Evolutionary conservation across 37 sponge, comb jelly and placozoan species (phyloP).

Genomic region (Mnemiopsis leidyi): DNA sequence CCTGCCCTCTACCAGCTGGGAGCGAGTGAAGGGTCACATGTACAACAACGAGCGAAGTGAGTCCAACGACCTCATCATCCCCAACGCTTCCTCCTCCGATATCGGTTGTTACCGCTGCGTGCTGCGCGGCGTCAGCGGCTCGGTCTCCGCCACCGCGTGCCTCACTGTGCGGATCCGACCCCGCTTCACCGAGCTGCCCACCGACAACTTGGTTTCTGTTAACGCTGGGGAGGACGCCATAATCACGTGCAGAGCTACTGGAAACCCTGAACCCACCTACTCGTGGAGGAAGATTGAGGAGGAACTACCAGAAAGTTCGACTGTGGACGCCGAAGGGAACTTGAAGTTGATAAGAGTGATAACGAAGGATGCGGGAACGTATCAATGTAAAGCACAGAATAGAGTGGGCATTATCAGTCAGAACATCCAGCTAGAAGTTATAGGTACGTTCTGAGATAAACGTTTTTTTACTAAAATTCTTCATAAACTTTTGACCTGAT

Average conservation of each 20-base stretch:
- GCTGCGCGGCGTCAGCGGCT: neutral
- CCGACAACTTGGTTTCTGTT: neutral
- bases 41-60: neutral
- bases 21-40: neutral
- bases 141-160: neutral
- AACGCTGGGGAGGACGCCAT: neutral
- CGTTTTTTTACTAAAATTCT: too few relatives aligned
- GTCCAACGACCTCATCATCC: neutral
- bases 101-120: neutral
- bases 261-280: neutral
- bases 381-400: neutral
- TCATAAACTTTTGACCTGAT: too few relatives aligned
- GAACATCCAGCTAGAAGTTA: neutral
- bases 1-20: neutral
- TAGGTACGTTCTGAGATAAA: neutral
- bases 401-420: neutral
- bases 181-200: neutral
- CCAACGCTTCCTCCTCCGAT: neutral
- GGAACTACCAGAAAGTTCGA: neutral
- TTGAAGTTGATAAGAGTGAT: conserved; percentile 2
- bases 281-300: neutral
- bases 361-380: neutral
- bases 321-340: neutral
- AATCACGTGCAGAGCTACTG: neutral
- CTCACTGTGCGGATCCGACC: neutral